These are phyloP conservation scores for Mobula birostris DNA, from an alignment of 2,113 vertebrate genomes.

Conservation along the genomic window DNA sequence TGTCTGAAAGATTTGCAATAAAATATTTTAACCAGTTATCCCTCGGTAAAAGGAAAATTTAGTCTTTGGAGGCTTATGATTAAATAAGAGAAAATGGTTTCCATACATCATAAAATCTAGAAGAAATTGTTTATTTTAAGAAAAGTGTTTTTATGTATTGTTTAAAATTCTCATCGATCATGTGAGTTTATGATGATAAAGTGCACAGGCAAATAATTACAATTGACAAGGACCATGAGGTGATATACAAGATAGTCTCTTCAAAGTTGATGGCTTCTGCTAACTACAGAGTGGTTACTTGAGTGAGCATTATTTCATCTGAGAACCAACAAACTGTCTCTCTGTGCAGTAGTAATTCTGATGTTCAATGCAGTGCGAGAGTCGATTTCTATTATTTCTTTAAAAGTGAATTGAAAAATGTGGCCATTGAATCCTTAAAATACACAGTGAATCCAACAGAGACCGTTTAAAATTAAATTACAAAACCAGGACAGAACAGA, in stretches of 20 bases:
- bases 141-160: not conserved
- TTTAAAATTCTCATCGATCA: constrained; percentile 1
- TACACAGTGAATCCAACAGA: not conserved
- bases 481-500: not conserved
- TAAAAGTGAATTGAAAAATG: not conserved
- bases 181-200: not conserved
- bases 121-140: not conserved
- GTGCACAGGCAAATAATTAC: not conserved
- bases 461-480: not conserved
- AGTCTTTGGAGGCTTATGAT: too few species aligned
- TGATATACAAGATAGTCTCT: not conserved
- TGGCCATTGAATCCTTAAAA: not conserved
- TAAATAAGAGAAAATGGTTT: not conserved
- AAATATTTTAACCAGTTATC: not conserved
- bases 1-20: not conserved
- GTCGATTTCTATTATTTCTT: not conserved
- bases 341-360: not conserved
- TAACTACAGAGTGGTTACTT: not conserved
- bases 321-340: not conserved
- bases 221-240: not conserved
- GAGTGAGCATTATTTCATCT: not conserved
- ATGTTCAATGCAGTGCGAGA: not conserved
- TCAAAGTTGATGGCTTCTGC: not conserved
- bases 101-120: not conserved
- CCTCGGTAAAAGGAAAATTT: not conserved